phyloP scores from a whole-genome alignment of 2,888 invertebrate species.

The Xylocampa areola region DNA sequence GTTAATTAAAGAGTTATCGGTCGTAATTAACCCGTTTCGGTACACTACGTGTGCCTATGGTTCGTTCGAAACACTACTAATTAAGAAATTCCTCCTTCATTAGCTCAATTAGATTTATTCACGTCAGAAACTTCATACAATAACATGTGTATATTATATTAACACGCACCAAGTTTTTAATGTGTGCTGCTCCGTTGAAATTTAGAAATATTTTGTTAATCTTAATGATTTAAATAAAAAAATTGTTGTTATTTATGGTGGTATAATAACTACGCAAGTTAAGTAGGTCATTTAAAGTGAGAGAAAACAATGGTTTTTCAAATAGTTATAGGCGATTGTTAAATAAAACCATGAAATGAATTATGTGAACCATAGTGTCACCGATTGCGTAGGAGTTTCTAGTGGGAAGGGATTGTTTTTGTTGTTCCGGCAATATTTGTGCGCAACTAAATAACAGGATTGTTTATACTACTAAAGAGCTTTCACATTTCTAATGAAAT shows the following conservation, averaged over 20 bases:
- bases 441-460: background rate
- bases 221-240: slow-evolving; percentile 48
- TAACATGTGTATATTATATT: slow-evolving; percentile 59
- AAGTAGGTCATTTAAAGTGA: slow-evolving; percentile 31
- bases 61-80: slow-evolving; percentile 85
- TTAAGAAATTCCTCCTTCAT: slow-evolving; percentile 88
- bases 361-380: slow-evolving; percentile 21
- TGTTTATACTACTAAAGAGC: background rate
- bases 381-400: slow-evolving; percentile 28
- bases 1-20: slow-evolving; percentile 89
- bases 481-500: background rate
- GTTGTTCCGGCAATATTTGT: slow-evolving; percentile 5
- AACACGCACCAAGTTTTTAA: slow-evolving; percentile 52
- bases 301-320: slow-evolving; percentile 32
- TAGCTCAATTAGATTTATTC: slow-evolving; percentile 86
- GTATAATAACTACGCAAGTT: background rate
- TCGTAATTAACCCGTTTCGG: slow-evolving; percentile 87
- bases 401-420: background rate
- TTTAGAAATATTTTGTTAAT: slow-evolving; percentile 55
- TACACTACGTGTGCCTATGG: slow-evolving; percentile 83
- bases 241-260: slow-evolving; percentile 24
- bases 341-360: slow-evolving; percentile 28
- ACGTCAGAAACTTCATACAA: slow-evolving; percentile 73
- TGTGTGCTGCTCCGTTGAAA: slow-evolving; percentile 42
- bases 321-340: slow-evolving; percentile 25